Conservation (phyloP, 1,140 invertebrate species). For the Galleria mellonella region DNA sequence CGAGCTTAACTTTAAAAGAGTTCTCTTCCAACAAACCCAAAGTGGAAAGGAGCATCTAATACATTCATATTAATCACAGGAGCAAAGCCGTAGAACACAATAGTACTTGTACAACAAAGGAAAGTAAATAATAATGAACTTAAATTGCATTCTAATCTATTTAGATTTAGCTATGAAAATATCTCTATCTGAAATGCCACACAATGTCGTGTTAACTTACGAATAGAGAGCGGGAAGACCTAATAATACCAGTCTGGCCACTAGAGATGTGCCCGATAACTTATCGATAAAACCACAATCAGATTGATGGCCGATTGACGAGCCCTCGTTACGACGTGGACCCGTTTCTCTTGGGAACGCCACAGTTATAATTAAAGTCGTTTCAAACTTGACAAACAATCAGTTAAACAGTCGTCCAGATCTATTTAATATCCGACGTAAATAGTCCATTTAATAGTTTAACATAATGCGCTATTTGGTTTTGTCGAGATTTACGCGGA, state of each 20-base stretch:
- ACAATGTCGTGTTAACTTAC: conserved; percentile 38
- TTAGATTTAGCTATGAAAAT: conserved; percentile 1
- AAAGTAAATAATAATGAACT: too few relatives aligned
- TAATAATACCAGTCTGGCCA: conserved; percentile 66
- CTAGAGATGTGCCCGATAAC: conserved; percentile 37
- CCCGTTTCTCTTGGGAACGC: conserved; percentile 1
- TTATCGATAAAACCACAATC: conserved; percentile 23
- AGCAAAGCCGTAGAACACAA: too few relatives aligned
- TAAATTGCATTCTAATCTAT: too few relatives aligned
- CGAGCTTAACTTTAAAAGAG: too few relatives aligned
- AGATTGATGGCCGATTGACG: conserved; percentile 8
- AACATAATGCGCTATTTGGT: neutral
- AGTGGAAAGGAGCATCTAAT: too few relatives aligned
- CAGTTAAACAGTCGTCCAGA: neutral
- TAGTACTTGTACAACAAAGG: too few relatives aligned
- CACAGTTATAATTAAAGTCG: conserved; percentile 7
- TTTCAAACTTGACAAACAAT: conserved; percentile 4
- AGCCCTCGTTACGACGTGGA: conserved; percentile 12
- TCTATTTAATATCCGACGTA: conserved; percentile 4
- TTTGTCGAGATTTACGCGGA: neutral
- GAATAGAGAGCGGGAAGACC: conserved; percentile 68
- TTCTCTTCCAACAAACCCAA: too few relatives aligned
- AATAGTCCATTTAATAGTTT: conserved; percentile 3
- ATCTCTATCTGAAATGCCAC: conserved; percentile 10
- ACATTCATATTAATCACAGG: too few relatives aligned